phyloP scores from a whole-genome alignment of 2,797 vertebrate genomes.

The Phrynocephalus forsythii region DNA sequence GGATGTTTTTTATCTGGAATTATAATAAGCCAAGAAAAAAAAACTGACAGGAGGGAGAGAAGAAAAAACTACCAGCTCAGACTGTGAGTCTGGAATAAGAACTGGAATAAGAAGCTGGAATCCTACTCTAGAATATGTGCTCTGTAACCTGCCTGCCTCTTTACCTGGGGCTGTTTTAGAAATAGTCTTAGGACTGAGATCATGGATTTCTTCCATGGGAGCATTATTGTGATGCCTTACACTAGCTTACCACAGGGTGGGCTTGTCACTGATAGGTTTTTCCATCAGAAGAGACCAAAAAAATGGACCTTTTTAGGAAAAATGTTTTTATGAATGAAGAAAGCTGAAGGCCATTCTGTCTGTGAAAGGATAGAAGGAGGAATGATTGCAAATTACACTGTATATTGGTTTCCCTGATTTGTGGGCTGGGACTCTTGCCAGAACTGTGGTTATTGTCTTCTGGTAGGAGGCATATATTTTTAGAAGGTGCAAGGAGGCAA shows the following conservation, averaged over 20 bases:
- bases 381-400: neutral
- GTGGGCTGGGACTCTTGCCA: no score
- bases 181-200: neutral
- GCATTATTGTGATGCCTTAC: neutral
- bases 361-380: neutral
- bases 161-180: neutral
- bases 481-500: neutral
- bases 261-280: neutral
- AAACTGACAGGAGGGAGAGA: neutral
- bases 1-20: conserved; percentile 6
- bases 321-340: neutral
- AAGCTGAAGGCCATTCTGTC: neutral
- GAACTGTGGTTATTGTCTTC: no score
- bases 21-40: neutral
- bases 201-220: neutral
- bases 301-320: neutral
- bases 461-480: neutral
- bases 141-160: neutral
- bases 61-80: neutral
- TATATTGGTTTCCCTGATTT: neutral
- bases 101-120: no score
- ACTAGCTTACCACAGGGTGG: neutral
- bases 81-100: no score
- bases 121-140: neutral
- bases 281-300: neutral